phyloP scores from a whole-genome alignment of 2,888 invertebrate genomes.

The Tuta absoluta region DNA sequence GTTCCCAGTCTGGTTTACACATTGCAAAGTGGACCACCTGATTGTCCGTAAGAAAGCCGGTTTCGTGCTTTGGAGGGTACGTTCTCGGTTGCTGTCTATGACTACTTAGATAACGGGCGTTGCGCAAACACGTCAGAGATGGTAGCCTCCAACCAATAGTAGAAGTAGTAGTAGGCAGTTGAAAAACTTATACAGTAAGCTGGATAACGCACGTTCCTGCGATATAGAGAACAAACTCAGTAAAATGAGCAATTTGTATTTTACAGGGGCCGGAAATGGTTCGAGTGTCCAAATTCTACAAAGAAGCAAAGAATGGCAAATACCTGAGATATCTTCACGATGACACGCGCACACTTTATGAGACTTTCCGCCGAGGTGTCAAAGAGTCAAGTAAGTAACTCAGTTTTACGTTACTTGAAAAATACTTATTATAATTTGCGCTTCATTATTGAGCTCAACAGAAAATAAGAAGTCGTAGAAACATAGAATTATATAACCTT shows the following conservation, averaged over 20 bases:
- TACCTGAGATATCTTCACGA: constrained; percentile 92
- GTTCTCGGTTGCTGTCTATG: too few species aligned
- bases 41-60: too few species aligned
- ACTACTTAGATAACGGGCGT: too few species aligned
- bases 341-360: constrained; percentile 93
- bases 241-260: constrained; percentile 37
- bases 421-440: not conserved
- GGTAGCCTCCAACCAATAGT: too few species aligned
- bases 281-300: constrained; percentile 93
- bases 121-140: too few species aligned
- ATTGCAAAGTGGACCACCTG: too few species aligned
- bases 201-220: not conserved
- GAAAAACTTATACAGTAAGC: too few species aligned
- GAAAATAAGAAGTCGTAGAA: not conserved
- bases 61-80: too few species aligned
- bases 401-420: not conserved
- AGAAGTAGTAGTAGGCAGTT: too few species aligned
- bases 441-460: not conserved
- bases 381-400: constrained; percentile 91
- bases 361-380: constrained; percentile 94
- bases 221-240: not conserved
- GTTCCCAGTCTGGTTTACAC: too few species aligned
- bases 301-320: constrained; percentile 93
- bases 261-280: constrained; percentile 94
- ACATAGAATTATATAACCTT: not conserved